A percentile compares a stretch with the other conserved stretches of the same genome.
phyloP scores from a whole-genome alignment of 2,113 vertebrate species.

The Shinisaurus crocodilurus region DNA sequence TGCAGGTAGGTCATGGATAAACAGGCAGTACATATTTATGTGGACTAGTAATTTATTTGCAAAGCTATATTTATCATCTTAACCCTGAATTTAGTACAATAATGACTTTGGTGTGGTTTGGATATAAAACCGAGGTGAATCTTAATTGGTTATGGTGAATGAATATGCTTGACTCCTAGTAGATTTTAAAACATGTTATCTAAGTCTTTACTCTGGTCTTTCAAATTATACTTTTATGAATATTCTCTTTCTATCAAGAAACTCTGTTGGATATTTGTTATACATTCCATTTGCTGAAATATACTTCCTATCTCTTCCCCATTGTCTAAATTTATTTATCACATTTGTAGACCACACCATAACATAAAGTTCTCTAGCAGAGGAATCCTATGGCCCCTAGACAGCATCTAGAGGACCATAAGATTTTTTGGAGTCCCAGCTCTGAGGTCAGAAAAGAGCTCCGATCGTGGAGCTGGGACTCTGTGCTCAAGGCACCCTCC shows the following conservation, averaged over 20 bases:
- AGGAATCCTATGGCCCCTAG: too few relatives aligned
- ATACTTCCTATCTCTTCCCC: not conserved
- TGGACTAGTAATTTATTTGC: not conserved
- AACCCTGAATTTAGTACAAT: not conserved
- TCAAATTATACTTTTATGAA: not conserved
- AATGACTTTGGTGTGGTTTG: conserved; percentile 2
- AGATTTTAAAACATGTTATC: not conserved
- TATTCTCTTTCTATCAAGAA: not conserved
- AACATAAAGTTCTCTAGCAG: too few relatives aligned
- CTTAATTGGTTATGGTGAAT: not conserved
- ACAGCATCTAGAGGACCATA: too few relatives aligned
- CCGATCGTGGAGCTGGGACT: too few relatives aligned
- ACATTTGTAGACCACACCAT: too few relatives aligned
- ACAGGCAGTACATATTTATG: not conserved
- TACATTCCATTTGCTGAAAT: not conserved
- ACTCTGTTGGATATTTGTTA: not conserved
- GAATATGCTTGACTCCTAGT: not conserved
- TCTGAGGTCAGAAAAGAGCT: too few relatives aligned
- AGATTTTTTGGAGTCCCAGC: too few relatives aligned
- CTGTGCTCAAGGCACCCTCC: too few relatives aligned
- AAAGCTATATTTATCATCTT: not conserved
- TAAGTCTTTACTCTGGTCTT: not conserved
- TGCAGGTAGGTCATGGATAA: not conserved
- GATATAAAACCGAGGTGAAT: not conserved
- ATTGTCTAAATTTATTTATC: not conserved